phyloP scores from a whole-genome alignment of 2,888 invertebrate species.

The Aspidiotus destructor region DNA sequence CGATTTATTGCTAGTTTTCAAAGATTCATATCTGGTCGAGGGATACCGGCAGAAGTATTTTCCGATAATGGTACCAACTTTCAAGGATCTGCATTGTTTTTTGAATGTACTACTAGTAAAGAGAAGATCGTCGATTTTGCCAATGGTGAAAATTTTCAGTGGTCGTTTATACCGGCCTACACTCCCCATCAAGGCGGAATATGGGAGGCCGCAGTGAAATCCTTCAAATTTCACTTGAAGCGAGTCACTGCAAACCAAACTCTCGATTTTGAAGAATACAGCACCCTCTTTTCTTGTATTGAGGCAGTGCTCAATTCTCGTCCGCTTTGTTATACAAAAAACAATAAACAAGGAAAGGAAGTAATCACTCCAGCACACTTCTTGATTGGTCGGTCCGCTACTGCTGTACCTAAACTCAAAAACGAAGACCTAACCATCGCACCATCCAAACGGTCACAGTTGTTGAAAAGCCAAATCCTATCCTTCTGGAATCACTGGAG shows the following conservation, averaged over 20 bases:
- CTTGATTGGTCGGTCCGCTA: neutral
- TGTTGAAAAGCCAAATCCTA: neutral
- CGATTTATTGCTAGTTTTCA: neutral
- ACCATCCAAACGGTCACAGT: neutral
- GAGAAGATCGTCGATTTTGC: neutral
- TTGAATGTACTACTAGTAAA: neutral
- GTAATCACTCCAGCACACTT: neutral
- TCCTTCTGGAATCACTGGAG: neutral
- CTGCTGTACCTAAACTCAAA: neutral
- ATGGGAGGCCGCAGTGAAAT: neutral
- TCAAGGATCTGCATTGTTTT: neutral
- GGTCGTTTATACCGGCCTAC: neutral
- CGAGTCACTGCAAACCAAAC: neutral
- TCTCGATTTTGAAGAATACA: neutral
- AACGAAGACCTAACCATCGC: neutral
- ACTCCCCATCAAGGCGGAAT: neutral
- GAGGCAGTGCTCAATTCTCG: neutral
- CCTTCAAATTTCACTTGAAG: neutral
- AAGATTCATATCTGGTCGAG: neutral
- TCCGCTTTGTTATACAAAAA: neutral
- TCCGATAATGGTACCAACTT: neutral
- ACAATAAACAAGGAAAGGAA: neutral
- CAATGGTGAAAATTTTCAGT: neutral
- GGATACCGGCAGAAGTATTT: neutral
- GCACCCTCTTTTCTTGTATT: neutral